Evolutionary conservation across 2,888 invertebrate species (phyloP).

Genomic region (Hirtodrosophila cameraria): DNA sequence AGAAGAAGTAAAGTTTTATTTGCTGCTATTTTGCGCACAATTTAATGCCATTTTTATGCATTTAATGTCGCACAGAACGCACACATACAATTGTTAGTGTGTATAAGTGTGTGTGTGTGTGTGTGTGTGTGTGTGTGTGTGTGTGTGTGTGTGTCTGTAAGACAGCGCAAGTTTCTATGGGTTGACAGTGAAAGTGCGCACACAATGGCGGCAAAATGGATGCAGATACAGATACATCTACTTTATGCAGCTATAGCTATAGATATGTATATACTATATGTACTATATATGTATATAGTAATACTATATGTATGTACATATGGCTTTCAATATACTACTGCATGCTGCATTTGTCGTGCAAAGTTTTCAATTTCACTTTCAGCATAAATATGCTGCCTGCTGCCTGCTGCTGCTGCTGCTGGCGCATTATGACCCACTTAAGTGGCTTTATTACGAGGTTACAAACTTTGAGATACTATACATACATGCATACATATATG

Average conservation of each 20-base stretch:
- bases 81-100: neutral
- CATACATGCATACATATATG: conserved; percentile 21
- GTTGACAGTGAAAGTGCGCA: conserved; percentile 64
- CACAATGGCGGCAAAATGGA: conserved; percentile 37
- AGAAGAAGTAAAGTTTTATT: conserved; percentile 61
- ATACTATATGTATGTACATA: conserved; percentile 31
- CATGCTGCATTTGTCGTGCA: conserved; percentile 58
- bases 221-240: conserved; percentile 31
- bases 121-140: conserved; percentile 8
- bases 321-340: conserved; percentile 13
- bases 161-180: conserved; percentile 51
- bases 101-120: conserved; percentile 2
- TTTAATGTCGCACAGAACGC: conserved; percentile 56
- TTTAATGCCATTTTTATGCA: conserved; percentile 78
- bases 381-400: conserved; percentile 66
- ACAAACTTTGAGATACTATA: conserved; percentile 62
- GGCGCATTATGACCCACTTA: conserved; percentile 80
- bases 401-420: conserved; percentile 28
- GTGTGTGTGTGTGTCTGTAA: conserved; percentile 31
- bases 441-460: conserved; percentile 81
- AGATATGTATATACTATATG: neutral
- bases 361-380: conserved; percentile 80
- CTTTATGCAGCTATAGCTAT: conserved; percentile 4
- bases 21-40: conserved; percentile 73
- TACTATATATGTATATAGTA: neutral